Percentiles rank a stretch among this genome's conserved stretches.
These are phyloP conservation scores for Cheumatopsyche charites DNA, from an alignment of 1,140 invertebrate genomes.

Conservation along the genomic window DNA sequence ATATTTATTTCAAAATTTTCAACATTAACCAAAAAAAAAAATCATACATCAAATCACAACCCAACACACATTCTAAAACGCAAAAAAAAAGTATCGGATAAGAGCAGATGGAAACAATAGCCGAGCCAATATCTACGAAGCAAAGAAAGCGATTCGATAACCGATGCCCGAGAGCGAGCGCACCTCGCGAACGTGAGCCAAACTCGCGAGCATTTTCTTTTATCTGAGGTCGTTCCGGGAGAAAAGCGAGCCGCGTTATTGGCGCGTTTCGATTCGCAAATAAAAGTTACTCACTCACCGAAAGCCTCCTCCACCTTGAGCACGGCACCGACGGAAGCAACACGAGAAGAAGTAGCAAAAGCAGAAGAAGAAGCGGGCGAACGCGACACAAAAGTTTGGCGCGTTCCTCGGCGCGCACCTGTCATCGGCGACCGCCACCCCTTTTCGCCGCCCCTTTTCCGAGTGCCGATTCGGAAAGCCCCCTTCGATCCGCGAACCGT, in stretches of 20 bases:
- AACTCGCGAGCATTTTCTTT: constrained; percentile 10
- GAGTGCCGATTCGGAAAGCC: neutral
- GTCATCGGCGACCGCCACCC: constrained; percentile 25
- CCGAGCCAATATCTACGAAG: too few relatives aligned
- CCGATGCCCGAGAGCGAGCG: too few relatives aligned
- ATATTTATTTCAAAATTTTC: too few relatives aligned
- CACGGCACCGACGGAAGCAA: neutral
- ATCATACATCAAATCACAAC: too few relatives aligned
- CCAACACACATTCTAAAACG: too few relatives aligned
- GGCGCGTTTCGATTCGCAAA: constrained; percentile 23
- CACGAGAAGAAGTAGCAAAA: neutral
- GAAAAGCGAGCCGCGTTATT: constrained; percentile 17
- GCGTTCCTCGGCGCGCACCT: constrained; percentile 26
- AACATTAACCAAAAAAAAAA: too few relatives aligned
- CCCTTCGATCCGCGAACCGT: constrained; percentile 41
- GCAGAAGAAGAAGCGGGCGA: too few relatives aligned
- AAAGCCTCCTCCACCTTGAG: too few relatives aligned
- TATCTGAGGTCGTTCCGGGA: constrained; percentile 18
- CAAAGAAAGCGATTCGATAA: too few relatives aligned
- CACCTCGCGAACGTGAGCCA: too few relatives aligned
- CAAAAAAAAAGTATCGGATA: too few relatives aligned
- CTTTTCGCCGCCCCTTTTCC: neutral
- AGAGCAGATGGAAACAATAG: too few relatives aligned
- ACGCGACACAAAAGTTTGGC: constrained; percentile 19
- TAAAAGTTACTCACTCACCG: neutral